Percentiles rank a stretch among this genome's conserved stretches.
These are phyloP conservation scores for Sula dactylatra DNA, from an alignment of 2,113 vertebrate genomes.

Conservation along the genomic window DNA sequence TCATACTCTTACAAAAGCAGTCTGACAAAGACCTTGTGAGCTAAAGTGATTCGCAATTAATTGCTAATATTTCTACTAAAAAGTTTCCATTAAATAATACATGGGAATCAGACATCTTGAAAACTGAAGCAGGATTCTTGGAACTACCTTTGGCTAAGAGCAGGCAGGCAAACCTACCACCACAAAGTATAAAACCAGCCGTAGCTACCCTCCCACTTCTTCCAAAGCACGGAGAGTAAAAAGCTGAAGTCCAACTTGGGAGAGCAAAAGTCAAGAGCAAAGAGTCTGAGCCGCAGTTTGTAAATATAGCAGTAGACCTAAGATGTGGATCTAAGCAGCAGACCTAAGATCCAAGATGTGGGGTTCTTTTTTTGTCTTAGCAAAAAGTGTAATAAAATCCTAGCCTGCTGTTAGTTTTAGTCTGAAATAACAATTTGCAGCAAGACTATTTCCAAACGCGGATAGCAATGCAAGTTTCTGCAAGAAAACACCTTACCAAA, in stretches of 20 bases:
- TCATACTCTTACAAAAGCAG: background rate
- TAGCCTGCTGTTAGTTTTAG: background rate
- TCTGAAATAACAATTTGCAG: background rate
- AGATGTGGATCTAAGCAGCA: background rate
- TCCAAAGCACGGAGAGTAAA: background rate
- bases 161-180: background rate
- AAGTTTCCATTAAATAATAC: slow-evolving; percentile 16
- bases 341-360: background rate
- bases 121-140: background rate
- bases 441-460: background rate
- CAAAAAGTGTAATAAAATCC: background rate
- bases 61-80: background rate
- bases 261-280: background rate
- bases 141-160: background rate
- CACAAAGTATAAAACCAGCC: background rate
- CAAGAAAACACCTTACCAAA: background rate
- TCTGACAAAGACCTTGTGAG: background rate
- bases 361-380: fast-evolving
- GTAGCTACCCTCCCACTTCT: background rate
- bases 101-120: background rate
- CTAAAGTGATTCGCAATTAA: background rate
- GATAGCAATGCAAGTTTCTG: background rate
- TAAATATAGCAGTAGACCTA: background rate
- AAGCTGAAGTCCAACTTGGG: background rate
- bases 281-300: fast-evolving